phyloP scores from a whole-genome alignment of 1,140 invertebrate genomes.

The Drosophila orena region DNA sequence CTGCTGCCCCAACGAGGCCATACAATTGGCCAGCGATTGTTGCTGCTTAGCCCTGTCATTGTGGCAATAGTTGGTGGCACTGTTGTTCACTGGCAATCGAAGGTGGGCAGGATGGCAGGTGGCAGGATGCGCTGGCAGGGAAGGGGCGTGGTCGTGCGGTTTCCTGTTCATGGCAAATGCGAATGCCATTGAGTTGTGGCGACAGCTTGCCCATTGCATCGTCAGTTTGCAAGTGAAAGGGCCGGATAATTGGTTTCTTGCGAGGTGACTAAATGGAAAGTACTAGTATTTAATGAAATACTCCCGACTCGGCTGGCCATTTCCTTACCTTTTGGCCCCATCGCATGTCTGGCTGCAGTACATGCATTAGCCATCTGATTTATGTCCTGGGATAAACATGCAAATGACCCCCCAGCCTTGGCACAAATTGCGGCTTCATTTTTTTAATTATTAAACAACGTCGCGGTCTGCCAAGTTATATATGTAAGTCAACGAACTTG shows the following conservation, averaged over 20 bases:
- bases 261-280: neutral
- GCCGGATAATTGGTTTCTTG: conserved; percentile 29
- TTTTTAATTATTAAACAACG: conserved; percentile 75
- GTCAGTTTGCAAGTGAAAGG: neutral
- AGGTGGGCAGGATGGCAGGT: conserved; percentile 1
- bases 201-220: conserved; percentile 21
- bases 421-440: conserved; percentile 32
- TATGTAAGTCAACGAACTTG: conserved; percentile 49
- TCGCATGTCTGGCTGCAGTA: conserved; percentile 76
- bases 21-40: conserved; percentile 68
- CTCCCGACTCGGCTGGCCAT: neutral
- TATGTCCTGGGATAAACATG: conserved; percentile 58
- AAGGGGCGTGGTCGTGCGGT: conserved; percentile 47
- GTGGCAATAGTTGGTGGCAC: too few relatives aligned
- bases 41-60: conserved; percentile 50
- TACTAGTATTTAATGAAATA: conserved; percentile 1
- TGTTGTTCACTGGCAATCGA: conserved; percentile 50
- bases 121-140: conserved; percentile 14
- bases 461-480: conserved; percentile 47
- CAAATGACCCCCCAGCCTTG: conserved; percentile 47
- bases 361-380: conserved; percentile 57
- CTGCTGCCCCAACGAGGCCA: conserved; percentile 27
- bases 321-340: conserved; percentile 4
- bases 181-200: conserved; percentile 24
- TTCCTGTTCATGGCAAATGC: conserved; percentile 48